These are phyloP conservation scores for Chymomyza caudatula DNA, from an alignment of 2,888 invertebrate genomes.

Conservation along the genomic window DNA sequence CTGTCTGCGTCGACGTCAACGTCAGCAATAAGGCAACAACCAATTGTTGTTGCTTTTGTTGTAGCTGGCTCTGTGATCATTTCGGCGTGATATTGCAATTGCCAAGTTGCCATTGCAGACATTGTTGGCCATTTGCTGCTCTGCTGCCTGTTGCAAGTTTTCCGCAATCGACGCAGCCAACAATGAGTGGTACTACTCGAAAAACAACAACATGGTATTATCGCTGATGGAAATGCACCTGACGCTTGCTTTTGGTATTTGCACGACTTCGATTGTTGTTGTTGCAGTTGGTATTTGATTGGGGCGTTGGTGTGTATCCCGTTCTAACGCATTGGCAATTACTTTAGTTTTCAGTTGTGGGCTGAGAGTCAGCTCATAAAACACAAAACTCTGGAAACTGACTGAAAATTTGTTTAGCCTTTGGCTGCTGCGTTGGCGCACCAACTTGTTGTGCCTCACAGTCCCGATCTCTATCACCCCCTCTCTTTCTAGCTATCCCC, in stretches of 20 bases:
- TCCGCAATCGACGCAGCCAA: slow-evolving; percentile 57
- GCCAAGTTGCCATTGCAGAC: slow-evolving; percentile 21
- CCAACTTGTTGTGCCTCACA: slow-evolving; percentile 9
- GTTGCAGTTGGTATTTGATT: slow-evolving; percentile 17
- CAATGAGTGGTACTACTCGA: slow-evolving; percentile 2
- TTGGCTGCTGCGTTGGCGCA: slow-evolving; percentile 22
- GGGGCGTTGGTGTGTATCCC: slow-evolving; percentile 54
- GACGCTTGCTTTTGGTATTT: slow-evolving; percentile 70
- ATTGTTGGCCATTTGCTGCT: slow-evolving; percentile 5
- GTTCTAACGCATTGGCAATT: neutral
- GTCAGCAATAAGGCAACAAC: slow-evolving; percentile 17
- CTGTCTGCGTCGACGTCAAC: slow-evolving; percentile 6
- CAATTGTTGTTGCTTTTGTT: slow-evolving; percentile 14
- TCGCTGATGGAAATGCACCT: slow-evolving; percentile 77
- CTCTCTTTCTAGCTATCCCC: slow-evolving; percentile 15
- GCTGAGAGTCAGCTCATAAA: neutral
- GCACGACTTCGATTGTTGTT: slow-evolving; percentile 47
- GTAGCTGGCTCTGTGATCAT: slow-evolving; percentile 12
- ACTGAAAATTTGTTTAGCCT: slow-evolving; percentile 16
- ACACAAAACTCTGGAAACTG: neutral
- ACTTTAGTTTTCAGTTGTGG: neutral
- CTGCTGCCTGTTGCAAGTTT: slow-evolving; percentile 56
- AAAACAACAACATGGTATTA: slow-evolving; percentile 57
- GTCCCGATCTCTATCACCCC: too few species aligned
- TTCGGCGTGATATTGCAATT: slow-evolving; percentile 36